Evolutionary conservation across 2,888 invertebrate genomes (phyloP).

Genomic region (Abscondita cerata): DNA sequence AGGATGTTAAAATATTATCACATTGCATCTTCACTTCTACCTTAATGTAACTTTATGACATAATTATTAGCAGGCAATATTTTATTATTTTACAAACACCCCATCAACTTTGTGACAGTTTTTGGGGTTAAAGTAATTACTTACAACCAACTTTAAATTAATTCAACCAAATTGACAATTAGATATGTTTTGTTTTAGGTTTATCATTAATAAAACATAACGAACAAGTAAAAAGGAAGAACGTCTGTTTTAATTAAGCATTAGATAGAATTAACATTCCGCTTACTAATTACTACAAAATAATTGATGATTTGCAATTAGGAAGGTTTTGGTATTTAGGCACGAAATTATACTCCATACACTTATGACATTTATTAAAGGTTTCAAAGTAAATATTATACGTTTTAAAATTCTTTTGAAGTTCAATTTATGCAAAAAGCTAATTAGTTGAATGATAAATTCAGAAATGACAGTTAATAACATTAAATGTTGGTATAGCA

Average conservation of each 20-base stretch:
- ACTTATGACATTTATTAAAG: constrained; percentile 26
- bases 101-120: not conserved
- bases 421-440: constrained; percentile 16
- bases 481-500: not conserved
- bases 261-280: too few species aligned
- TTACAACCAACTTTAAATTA: not conserved
- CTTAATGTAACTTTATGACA: constrained; percentile 30
- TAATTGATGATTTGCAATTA: constrained; percentile 27
- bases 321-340: constrained; percentile 16
- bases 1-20: constrained; percentile 36
- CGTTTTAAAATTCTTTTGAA: constrained; percentile 19
- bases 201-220: too few species aligned
- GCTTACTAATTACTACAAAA: constrained; percentile 18
- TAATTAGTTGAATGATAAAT: constrained; percentile 22
- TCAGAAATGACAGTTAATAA: constrained; percentile 14
- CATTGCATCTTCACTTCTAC: constrained; percentile 29
- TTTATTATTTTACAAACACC: too few species aligned
- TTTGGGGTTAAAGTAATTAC: too few species aligned
- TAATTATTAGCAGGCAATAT: constrained; percentile 18
- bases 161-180: constrained; percentile 3
- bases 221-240: too few species aligned
- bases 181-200: too few species aligned
- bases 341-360: constrained; percentile 16
- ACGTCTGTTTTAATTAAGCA: too few species aligned
- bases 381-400: constrained; percentile 13